Conservation (phyloP, 64 coral and sea anemone genomes). For the Porites australiensis region DNA sequence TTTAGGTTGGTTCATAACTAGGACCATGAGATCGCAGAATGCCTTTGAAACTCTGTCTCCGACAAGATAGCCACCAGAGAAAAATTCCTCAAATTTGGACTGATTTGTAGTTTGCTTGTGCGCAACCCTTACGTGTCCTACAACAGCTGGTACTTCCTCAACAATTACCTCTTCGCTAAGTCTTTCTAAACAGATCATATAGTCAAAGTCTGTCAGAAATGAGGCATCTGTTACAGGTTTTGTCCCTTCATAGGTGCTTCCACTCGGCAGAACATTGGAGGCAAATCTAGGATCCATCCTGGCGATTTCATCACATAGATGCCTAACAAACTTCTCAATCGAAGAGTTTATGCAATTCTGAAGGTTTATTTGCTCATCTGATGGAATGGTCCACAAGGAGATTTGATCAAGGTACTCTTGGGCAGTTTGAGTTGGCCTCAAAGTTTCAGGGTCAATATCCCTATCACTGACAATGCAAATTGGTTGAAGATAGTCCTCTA, state of each 20-base stretch:
- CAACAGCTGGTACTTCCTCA: not conserved
- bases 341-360: conserved; percentile 3
- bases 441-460: conserved; percentile 13
- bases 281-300: conserved; percentile 30
- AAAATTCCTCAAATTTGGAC: conserved; percentile 29
- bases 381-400: not conserved
- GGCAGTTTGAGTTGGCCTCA: conserved; percentile 10
- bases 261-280: conserved; percentile 35
- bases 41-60: conserved; percentile 38
- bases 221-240: conserved; percentile 1
- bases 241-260: conserved; percentile 43
- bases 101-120: not conserved
- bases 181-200: not conserved
- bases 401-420: conserved; percentile 44
- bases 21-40: conserved; percentile 15
- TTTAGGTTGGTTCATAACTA: conserved; percentile 4
- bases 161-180: conserved; percentile 32
- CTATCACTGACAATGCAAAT: not conserved
- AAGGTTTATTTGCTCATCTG: not conserved
- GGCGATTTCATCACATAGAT: conserved; percentile 12
- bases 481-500: conserved; percentile 30
- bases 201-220: conserved; percentile 30
- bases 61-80: conserved; percentile 33
- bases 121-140: conserved; percentile 20
- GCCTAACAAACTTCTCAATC: conserved; percentile 27